Base-by-base conservation (phyloP, 2,797 vertebrate species). In the Sebastolobus alascanus region DNA sequence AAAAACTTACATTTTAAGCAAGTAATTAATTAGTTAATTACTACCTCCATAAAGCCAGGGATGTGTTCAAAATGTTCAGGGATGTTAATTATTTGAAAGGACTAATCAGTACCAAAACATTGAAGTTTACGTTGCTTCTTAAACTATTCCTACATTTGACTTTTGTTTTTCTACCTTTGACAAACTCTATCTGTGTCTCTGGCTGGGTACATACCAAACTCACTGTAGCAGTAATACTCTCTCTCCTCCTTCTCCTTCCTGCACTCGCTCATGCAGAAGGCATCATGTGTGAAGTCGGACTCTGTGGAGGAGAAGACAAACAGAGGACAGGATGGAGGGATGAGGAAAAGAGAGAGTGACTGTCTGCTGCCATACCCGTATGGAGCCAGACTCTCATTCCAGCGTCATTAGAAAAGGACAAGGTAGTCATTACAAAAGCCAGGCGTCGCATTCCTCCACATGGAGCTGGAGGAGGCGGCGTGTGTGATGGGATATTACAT, bases 171-270 rank as follows among this genome's bases (percentile, higher is more conserved):
- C 27, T 10, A 46, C 35, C 18, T 58, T 20, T 66, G 18, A 60
- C 8, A 6, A 68, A 69, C 61, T 59, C 40, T 25, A 1, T 73
- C 27, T 64, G 37, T 75, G 78, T 67, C 27, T 66, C 52, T 50
- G 5, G 4, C 0, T 46, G 66, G 38, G 5, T 65, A 86, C 94
- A 8, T 91, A 96, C 96, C 96, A 83, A 96, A 96, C 88, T 96
- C 96, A 68, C 95, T 96, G 95, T 93, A 93, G 92, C 96, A 96
- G 90, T 94, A 96, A 80, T 95, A 89, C 67, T 96, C 95, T 54
- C 86, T 93, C 91, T 96, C 96, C 4, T 96, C 95, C 80, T 94
- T 95, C 84, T 96, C 96, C 84, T 96, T 96, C 82, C 95, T 90
- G 90, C 96, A 96, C 79, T 96, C 96, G 11, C 92, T 96, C 89